Conservation (phyloP, 1,140 invertebrate genomes). For the Cecropterus lyciades region DNA sequence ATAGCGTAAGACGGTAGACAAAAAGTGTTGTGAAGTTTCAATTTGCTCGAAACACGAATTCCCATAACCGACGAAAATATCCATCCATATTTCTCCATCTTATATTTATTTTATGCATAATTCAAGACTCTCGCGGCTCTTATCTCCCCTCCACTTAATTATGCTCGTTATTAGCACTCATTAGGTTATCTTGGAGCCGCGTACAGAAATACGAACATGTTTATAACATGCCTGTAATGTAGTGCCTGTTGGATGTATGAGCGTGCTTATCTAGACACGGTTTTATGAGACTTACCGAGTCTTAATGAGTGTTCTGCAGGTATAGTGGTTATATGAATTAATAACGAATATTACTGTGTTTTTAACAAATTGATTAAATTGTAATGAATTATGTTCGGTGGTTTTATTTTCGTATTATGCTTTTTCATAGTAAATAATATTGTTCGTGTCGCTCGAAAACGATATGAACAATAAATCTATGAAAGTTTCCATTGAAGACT, state of each 20-base stretch:
- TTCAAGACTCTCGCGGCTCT: conserved; percentile 27
- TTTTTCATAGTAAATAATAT: too few relatives aligned
- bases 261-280: conserved; percentile 15
- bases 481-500: too few relatives aligned
- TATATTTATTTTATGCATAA: conserved; percentile 33
- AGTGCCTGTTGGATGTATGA: conserved; percentile 2
- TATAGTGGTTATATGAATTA: too few relatives aligned
- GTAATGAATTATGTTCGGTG: too few relatives aligned
- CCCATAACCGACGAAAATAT: not conserved
- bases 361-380: too few relatives aligned
- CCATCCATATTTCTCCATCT: conserved; percentile 4
- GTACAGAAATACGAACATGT: conserved; percentile 14
- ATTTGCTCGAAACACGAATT: not conserved
- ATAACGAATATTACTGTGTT: too few relatives aligned
- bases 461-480: too few relatives aligned
- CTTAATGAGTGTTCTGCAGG: not conserved
- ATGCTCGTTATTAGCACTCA: conserved; percentile 28
- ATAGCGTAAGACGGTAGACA: too few relatives aligned
- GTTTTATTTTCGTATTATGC: too few relatives aligned
- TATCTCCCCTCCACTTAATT: conserved; percentile 33
- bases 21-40: not conserved
- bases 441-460: too few relatives aligned
- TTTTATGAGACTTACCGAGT: conserved; percentile 11
- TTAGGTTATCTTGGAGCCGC: conserved; percentile 18
- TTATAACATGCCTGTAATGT: conserved; percentile 27